These are phyloP conservation scores for Caerostris extrusa DNA, from an alignment of 1,140 invertebrate species.

Conservation along the genomic window DNA sequence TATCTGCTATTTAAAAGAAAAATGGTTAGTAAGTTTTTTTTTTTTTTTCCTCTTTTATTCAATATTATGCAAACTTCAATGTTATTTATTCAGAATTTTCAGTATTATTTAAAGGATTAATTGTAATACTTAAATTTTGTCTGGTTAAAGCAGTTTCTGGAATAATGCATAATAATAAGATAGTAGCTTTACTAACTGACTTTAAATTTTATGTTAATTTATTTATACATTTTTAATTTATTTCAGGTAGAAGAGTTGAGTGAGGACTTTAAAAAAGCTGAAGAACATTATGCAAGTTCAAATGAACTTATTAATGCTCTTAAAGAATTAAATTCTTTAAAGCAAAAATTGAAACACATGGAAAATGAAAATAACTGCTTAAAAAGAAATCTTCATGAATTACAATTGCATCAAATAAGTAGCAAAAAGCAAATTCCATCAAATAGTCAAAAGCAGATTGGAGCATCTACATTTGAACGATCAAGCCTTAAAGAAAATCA, in stretches of 20 bases:
- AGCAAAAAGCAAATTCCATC: background rate
- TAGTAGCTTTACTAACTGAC: too few relatives aligned
- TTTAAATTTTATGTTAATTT: too few relatives aligned
- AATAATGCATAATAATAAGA: too few relatives aligned
- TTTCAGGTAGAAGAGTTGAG: conserved; percentile 11
- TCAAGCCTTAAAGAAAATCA: background rate
- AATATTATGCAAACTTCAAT: too few relatives aligned
- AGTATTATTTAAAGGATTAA: too few relatives aligned
- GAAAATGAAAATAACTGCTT: conserved; percentile 27
- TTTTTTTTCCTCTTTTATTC: too few relatives aligned
- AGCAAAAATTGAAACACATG: background rate
- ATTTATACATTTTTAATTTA: background rate
- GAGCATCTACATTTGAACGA: background rate
- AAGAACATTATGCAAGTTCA: background rate
- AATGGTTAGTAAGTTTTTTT: too few relatives aligned
- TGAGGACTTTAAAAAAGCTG: background rate
- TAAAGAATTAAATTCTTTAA: background rate
- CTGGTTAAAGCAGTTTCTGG: too few relatives aligned
- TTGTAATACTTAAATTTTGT: too few relatives aligned
- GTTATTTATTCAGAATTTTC: too few relatives aligned
- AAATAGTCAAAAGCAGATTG: background rate
- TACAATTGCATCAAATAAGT: background rate
- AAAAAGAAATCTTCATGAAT: background rate
- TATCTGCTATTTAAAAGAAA: too few relatives aligned
- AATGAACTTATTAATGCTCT: conserved; percentile 7